Evolutionary conservation across 92 coral and sea anemone genomes (phyloP), one percentile per base, ranked within the genome.

Genomic region (Heliopora coerulea): DNA sequence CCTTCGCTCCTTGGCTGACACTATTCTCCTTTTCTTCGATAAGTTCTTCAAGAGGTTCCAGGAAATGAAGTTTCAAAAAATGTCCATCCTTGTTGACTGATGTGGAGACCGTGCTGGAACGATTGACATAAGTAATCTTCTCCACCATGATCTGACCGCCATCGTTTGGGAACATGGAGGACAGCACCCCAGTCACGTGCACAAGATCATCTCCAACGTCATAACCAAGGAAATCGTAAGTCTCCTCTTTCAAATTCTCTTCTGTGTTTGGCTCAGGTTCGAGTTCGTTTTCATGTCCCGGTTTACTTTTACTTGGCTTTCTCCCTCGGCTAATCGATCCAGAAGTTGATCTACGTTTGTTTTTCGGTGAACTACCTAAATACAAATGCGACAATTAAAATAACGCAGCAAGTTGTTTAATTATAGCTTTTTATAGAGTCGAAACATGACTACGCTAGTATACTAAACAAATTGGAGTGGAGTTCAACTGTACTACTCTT

Each of bases 191-290:
- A 63, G 89, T 87, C 56, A 84, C 96, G 54, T 93, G 96, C 28
- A 93, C 80, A 62, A 93, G 77, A 73, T 82, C 91, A 68, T 93
- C 98, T 10, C 98, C 98, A 29, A 88, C 91, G 73, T 93, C 96
- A 72, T 93, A 93, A 65, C 98, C 98, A 69, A 93, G 81, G 82
- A 93, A 93, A 66, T 88, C 88, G 72, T 68, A 83, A 10, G 56
- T 54, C 59, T 93, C 84, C 56, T 88, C 91, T 13, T 68, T 82
- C 54, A 72, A 65, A 35, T 85, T 89, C 34, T 80, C 79, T 44
- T 80, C 89, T 41, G 78, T 78, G 46, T 89, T 89, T 33, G 74
- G 86, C 30, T 63, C 78, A 77, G 35, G 82, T 49, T 49, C 40
- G 18, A 28, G 19, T 49, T 69, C 76, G 49, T 87, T 24, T 90